Conservation (phyloP, 2,888 invertebrate species). For the Urechis unicinctus region DNA sequence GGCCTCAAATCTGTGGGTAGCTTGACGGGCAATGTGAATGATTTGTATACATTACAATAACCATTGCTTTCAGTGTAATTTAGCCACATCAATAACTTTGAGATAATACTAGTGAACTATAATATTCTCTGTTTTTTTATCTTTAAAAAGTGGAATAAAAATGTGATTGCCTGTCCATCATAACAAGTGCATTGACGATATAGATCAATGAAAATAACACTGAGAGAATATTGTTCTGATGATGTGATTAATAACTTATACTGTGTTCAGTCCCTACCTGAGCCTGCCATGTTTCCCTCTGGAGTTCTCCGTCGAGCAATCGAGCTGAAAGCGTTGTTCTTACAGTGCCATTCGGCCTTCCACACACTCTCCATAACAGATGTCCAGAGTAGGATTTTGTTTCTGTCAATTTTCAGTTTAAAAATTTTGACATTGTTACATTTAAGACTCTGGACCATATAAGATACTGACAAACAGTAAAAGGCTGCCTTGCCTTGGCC, state of each 20-base stretch:
- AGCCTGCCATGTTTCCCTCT: slow-evolving; percentile 25
- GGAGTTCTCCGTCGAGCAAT: slow-evolving; percentile 20
- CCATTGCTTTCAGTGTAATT: neutral
- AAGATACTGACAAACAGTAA: no score
- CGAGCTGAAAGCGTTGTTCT: slow-evolving; percentile 23
- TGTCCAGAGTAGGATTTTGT: slow-evolving; percentile 16
- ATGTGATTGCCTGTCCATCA: no score
- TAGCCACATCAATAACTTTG: neutral
- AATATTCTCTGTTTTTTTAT: no score
- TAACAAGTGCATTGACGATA: no score
- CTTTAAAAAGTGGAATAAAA: no score
- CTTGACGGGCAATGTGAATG: slow-evolving; percentile 5
- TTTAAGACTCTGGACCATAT: no score
- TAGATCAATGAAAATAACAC: no score
- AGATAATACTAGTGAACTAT: neutral
- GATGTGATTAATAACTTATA: neutral
- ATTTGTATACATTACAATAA: neutral
- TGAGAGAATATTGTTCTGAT: no score
- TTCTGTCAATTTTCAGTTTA: neutral
- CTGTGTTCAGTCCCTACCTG: slow-evolving; percentile 7
- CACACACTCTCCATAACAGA: slow-evolving; percentile 24
- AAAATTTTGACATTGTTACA: no score
- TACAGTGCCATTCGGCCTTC: slow-evolving; percentile 27
- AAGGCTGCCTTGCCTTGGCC: no score
- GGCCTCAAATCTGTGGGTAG: slow-evolving; percentile 37